Conservation (phyloP, 2,113 vertebrate species). For the Syngnathus typhle region DNA sequence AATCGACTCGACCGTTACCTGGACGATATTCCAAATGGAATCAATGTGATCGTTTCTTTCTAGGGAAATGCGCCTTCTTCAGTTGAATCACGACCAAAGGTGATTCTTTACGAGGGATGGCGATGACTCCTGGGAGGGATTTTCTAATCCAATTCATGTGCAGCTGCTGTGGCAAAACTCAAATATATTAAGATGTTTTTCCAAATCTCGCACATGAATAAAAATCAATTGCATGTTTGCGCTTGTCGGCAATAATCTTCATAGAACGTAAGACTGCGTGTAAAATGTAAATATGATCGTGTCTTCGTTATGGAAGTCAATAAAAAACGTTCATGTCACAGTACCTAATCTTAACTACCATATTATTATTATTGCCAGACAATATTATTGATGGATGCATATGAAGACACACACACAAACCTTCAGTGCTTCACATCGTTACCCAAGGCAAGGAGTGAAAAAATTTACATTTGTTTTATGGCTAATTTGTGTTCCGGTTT, state of each 20-base stretch:
- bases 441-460: too few species aligned
- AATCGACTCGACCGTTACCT: background rate
- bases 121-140: background rate
- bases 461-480: background rate
- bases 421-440: background rate
- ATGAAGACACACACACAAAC: slow-evolving; percentile 1
- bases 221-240: background rate
- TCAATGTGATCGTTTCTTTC: background rate
- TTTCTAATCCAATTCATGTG: background rate
- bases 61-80: background rate
- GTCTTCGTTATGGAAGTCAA: background rate
- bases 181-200: background rate
- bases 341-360: background rate
- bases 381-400: background rate
- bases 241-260: background rate
- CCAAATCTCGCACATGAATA: background rate
- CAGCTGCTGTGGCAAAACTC: background rate
- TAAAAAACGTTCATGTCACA: background rate
- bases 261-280: background rate
- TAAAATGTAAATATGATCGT: slow-evolving; percentile 2
- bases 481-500: too few species aligned
- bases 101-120: background rate
- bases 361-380: background rate
- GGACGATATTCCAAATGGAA: background rate
- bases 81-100: background rate